Evolutionary conservation across 2,113 vertebrate genomes (phyloP).

Genomic region (Lophius piscatorius): DNA sequence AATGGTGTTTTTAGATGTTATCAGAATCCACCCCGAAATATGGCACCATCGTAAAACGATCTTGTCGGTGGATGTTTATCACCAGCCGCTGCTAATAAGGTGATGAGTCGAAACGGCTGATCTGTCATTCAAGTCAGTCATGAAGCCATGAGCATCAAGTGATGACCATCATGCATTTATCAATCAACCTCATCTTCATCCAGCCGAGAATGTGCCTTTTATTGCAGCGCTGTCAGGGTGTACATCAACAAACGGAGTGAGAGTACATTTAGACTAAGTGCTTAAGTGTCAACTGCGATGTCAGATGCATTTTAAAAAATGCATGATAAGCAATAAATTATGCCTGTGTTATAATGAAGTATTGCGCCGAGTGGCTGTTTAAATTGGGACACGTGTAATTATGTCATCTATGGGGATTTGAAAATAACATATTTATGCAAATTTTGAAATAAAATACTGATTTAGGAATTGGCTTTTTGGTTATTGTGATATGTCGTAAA

Average conservation of each 20-base stretch:
- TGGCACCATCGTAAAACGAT: slow-evolving; percentile 78
- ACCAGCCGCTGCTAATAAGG: slow-evolving; percentile 36
- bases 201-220: slow-evolving; percentile 56
- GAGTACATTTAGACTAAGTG: slow-evolving; percentile 63
- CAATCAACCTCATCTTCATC: slow-evolving; percentile 59
- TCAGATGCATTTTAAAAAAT: slow-evolving; percentile 59
- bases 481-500: too few species aligned
- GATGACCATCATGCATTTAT: slow-evolving; percentile 63
- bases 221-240: slow-evolving; percentile 63
- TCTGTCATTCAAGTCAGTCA: slow-evolving; percentile 54
- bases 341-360: slow-evolving; percentile 38
- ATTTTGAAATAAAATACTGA: slow-evolving; percentile 4
- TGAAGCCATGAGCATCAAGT: slow-evolving; percentile 66
- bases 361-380: slow-evolving; percentile 33
- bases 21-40: slow-evolving; percentile 72
- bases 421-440: slow-evolving; percentile 9
- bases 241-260: slow-evolving; percentile 49
- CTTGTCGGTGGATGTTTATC: slow-evolving; percentile 72
- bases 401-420: slow-evolving; percentile 34
- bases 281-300: slow-evolving; percentile 62
- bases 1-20: slow-evolving; percentile 66
- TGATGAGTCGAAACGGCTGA: slow-evolving; percentile 60
- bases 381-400: slow-evolving; percentile 59
- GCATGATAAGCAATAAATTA: slow-evolving; percentile 69
- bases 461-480: not conserved